Evolutionary conservation across 2,797 vertebrate species (phyloP).

Genomic region (Glyptemys insculpta): DNA sequence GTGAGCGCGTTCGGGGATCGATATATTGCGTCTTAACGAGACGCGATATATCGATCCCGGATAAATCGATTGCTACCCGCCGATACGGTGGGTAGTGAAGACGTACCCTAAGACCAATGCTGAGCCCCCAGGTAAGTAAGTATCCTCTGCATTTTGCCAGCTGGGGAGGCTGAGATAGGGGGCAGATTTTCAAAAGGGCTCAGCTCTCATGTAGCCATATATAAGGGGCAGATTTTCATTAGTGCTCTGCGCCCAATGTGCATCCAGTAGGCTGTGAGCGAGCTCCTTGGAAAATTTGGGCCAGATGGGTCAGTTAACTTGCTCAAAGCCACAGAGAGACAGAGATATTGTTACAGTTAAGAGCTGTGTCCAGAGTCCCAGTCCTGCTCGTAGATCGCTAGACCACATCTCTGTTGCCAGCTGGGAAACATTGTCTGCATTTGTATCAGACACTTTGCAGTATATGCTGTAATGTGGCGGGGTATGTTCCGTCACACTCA

Average conservation of each 20-base stretch:
- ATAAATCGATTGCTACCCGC: too few relatives aligned
- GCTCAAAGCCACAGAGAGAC: not conserved
- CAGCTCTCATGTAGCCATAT: not conserved
- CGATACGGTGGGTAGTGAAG: too few relatives aligned
- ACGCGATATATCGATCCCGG: too few relatives aligned
- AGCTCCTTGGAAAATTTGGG: not conserved
- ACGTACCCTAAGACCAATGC: not conserved
- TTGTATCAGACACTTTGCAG: not conserved
- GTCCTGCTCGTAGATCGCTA: not conserved
- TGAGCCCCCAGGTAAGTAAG: not conserved
- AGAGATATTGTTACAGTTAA: not conserved
- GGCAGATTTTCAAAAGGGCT: not conserved
- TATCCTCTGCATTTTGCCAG: too few relatives aligned
- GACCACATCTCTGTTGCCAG: not conserved
- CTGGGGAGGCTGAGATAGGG: not conserved
- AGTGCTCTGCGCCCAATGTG: too few relatives aligned
- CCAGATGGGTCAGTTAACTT: not conserved
- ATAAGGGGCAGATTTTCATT: too few relatives aligned
- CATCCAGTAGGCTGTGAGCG: not conserved
- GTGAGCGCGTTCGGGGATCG: too few relatives aligned
- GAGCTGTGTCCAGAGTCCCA: accelerated
- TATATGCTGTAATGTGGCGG: not conserved
- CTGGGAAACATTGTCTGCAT: not conserved
- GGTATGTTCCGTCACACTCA: not conserved
- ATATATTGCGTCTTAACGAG: too few relatives aligned